Conservation (phyloP, 1,140 invertebrate species). For the Papilio polyxenes region DNA sequence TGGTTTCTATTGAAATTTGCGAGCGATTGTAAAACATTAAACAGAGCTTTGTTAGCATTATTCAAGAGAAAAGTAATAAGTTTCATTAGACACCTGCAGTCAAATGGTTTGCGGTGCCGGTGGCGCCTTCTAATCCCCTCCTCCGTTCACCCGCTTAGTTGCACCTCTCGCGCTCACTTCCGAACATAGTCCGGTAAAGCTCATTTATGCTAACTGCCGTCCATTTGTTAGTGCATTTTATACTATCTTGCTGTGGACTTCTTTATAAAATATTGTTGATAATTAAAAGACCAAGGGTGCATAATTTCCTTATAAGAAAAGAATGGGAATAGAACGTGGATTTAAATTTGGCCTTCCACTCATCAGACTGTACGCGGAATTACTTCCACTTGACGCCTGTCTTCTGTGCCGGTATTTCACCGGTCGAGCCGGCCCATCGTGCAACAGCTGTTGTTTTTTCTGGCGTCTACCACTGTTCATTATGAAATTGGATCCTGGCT, state of each 20-base stretch:
- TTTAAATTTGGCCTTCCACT: no score
- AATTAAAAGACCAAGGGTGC: no score
- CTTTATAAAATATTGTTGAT: no score
- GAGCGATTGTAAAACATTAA: background rate
- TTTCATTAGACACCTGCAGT: conserved; percentile 16
- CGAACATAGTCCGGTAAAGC: background rate
- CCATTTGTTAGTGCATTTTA: background rate
- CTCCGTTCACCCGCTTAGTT: background rate
- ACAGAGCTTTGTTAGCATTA: background rate
- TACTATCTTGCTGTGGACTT: background rate
- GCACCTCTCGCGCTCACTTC: background rate
- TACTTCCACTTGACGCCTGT: no score
- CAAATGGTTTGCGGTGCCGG: background rate
- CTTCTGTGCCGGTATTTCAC: no score
- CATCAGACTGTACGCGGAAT: no score
- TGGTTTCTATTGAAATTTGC: background rate
- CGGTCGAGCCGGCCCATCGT: no score
- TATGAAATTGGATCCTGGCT: no score
- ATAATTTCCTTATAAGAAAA: no score
- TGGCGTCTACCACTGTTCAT: no score
- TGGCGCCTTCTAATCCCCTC: background rate
- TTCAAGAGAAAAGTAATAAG: background rate
- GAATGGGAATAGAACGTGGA: no score
- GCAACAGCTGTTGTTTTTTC: no score
- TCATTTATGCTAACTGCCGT: background rate